A percentile compares a stretch with the other conserved stretches of the same genome.
These are phyloP conservation scores for Drosophila kohkoa DNA, from an alignment of 1,140 invertebrate genomes.

Conservation along the genomic window DNA sequence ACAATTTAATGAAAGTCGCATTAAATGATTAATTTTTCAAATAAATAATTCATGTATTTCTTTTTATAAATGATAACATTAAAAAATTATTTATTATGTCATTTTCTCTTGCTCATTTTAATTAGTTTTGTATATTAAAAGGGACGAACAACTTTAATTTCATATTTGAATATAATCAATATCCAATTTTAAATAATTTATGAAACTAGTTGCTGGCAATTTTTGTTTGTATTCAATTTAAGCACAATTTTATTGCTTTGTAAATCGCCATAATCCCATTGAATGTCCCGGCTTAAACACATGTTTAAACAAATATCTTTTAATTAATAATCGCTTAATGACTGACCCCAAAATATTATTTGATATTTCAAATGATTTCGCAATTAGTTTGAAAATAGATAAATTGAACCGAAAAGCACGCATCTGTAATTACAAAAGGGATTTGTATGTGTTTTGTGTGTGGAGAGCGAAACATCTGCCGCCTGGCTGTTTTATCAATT, in stretches of 20 bases:
- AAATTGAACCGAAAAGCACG: constrained; percentile 8
- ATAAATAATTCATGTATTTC: too few species aligned
- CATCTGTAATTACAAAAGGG: constrained; percentile 18
- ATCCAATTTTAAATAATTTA: not conserved
- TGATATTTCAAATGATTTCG: constrained; percentile 25
- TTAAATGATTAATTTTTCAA: too few species aligned
- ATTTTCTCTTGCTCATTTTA: too few species aligned
- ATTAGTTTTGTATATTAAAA: too few species aligned
- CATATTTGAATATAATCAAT: not conserved
- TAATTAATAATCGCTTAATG: constrained; percentile 10
- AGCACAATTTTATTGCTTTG: not conserved
- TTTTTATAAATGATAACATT: too few species aligned
- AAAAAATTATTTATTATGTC: too few species aligned
- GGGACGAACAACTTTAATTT: too few species aligned
- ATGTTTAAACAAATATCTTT: constrained; percentile 3
- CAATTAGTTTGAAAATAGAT: constrained; percentile 23
- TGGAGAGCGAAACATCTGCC: not conserved
- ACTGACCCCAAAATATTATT: not conserved
- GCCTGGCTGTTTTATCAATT: constrained; percentile 7
- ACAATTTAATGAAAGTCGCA: too few species aligned
- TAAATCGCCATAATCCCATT: not conserved
- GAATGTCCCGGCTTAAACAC: constrained; percentile 8
- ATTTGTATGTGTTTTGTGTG: constrained; percentile 10
- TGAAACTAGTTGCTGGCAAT: not conserved
- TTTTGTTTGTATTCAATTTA: not conserved